Percentiles rank a stretch among this genome's conserved stretches.
Conservation (phyloP, 2,888 invertebrate genomes). For the Anticlea derivata region DNA sequence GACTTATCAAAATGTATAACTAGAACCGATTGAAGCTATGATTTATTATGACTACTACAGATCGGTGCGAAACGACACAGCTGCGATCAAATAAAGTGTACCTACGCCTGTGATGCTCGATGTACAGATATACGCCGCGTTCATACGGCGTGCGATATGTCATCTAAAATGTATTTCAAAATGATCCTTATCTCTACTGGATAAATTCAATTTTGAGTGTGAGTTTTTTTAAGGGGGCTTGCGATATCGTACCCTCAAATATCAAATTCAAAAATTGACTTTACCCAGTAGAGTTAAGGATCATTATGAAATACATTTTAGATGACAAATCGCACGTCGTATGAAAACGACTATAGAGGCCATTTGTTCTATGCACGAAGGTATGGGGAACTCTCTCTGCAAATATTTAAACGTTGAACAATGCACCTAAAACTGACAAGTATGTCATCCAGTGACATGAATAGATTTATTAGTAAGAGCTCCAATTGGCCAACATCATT, state of each 20-base stretch:
- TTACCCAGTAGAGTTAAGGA: too few species aligned
- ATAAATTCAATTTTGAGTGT: too few species aligned
- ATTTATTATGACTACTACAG: conserved; percentile 26
- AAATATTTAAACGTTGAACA: neutral
- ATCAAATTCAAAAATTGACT: too few species aligned
- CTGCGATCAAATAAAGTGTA: conserved; percentile 28
- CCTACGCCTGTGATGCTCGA: conserved; percentile 25
- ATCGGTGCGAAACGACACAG: conserved; percentile 9
- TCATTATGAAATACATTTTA: too few species aligned
- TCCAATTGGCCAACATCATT: neutral
- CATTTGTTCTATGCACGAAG: conserved; percentile 2
- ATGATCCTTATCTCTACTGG: too few species aligned
- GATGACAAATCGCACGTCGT: too few species aligned
- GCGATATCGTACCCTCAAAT: too few species aligned
- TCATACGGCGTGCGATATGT: too few species aligned
- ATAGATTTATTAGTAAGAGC: neutral
- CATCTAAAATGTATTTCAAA: too few species aligned
- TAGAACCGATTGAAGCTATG: conserved; percentile 26
- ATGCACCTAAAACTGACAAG: neutral
- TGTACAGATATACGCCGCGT: conserved; percentile 22
- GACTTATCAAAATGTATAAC: conserved; percentile 39
- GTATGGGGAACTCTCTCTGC: neutral
- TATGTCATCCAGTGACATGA: neutral
- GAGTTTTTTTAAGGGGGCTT: too few species aligned
- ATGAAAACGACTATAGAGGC: too few species aligned